A percentile compares a stretch with the other conserved stretches of the same genome.
phyloP scores from a whole-genome alignment of 2,113 vertebrate species.

The Microtus ochrogaster region DNA sequence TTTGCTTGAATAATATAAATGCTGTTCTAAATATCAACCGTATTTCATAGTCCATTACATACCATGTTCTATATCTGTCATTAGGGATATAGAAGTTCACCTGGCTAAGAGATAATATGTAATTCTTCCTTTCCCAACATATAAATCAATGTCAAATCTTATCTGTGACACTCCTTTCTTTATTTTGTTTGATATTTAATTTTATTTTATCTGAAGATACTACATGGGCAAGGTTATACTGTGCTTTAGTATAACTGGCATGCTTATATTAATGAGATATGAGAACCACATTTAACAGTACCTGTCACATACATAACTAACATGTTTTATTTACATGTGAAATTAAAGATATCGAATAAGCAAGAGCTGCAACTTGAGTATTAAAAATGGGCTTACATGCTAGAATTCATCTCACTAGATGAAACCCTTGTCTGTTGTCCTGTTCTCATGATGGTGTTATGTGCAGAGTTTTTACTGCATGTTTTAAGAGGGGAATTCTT shows the following conservation, averaged over 20 bases:
- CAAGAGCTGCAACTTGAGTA: neutral
- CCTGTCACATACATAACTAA: neutral
- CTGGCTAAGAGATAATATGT: neutral
- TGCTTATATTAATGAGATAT: neutral
- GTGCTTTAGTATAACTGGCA: neutral
- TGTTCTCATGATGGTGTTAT: neutral
- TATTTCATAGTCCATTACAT: slow-evolving; percentile 1
- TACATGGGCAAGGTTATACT: neutral
- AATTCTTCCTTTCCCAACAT: neutral
- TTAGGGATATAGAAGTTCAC: neutral
- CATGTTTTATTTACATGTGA: neutral
- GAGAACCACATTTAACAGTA: neutral
- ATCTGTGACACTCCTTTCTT: neutral
- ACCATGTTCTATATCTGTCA: neutral
- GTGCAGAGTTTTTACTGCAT: neutral
- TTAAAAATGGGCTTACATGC: neutral
- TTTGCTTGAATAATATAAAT: neutral
- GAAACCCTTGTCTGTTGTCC: neutral
- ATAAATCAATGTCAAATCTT: neutral
- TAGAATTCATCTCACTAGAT: slow-evolving; percentile 22
- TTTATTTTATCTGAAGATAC: neutral
- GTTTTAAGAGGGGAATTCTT: neutral
- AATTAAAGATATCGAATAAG: neutral
- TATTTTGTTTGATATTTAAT: neutral
- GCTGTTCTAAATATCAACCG: neutral